These are phyloP conservation scores for Arrhamphus sclerolepis DNA, from an alignment of 2,797 vertebrate species.

Conservation along the genomic window DNA sequence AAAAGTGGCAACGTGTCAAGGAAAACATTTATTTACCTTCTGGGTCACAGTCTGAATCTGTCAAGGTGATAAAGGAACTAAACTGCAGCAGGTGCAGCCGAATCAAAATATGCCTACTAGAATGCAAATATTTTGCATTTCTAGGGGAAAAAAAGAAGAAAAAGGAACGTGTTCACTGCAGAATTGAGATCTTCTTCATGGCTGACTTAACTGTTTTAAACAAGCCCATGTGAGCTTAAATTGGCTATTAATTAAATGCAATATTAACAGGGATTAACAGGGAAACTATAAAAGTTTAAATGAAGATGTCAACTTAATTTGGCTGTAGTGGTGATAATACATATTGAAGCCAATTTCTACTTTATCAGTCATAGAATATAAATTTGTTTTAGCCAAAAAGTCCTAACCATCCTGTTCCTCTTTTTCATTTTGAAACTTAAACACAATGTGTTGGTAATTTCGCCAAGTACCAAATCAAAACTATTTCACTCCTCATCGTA, in stretches of 20 bases:
- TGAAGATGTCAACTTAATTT: slow-evolving; percentile 40
- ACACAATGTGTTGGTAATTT: slow-evolving; percentile 5
- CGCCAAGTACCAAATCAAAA: slow-evolving; percentile 11
- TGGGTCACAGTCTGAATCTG: slow-evolving; percentile 52
- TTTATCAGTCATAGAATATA: slow-evolving; percentile 31
- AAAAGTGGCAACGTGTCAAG: slow-evolving; percentile 30
- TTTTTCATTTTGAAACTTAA: slow-evolving; percentile 24
- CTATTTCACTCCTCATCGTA: not conserved
- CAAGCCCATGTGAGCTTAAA: not conserved
- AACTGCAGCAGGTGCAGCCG: slow-evolving; percentile 39
- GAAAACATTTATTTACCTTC: slow-evolving; percentile 45
- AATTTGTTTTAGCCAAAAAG: slow-evolving; percentile 47
- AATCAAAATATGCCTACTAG: slow-evolving; percentile 9
- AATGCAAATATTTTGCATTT: slow-evolving; percentile 34
- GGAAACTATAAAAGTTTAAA: slow-evolving; percentile 21
- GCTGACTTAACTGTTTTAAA: not conserved
- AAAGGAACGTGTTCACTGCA: not conserved
- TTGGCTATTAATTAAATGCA: not conserved
- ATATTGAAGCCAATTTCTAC: slow-evolving; percentile 20
- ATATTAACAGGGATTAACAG: slow-evolving; percentile 4
- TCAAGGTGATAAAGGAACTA: slow-evolving; percentile 50
- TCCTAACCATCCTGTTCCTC: slow-evolving; percentile 18
- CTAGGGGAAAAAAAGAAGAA: slow-evolving; percentile 1
- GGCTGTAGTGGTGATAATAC: slow-evolving; percentile 23
- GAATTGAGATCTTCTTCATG: not conserved